Evolutionary conservation across 2,888 invertebrate species (phyloP).

Genomic region (Parochlus steinenii): DNA sequence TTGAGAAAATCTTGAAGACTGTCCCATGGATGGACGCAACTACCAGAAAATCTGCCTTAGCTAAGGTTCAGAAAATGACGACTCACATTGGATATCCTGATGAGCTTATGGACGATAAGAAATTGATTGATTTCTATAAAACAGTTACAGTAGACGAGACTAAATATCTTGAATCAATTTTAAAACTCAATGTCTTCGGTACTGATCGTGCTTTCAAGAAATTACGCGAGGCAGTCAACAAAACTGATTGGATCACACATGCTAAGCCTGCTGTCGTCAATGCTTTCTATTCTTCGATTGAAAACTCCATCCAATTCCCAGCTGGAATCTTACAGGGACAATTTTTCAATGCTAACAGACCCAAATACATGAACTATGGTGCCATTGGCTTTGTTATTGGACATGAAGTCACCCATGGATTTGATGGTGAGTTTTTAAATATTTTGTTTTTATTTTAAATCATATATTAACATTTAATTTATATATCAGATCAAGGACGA

Average conservation of each 20-base stretch:
- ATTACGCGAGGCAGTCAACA: slow-evolving; percentile 61
- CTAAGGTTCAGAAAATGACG: slow-evolving; percentile 67
- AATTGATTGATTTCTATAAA: slow-evolving; percentile 62
- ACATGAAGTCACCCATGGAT: slow-evolving; percentile 84
- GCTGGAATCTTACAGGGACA: slow-evolving; percentile 86
- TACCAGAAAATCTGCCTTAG: slow-evolving; percentile 58
- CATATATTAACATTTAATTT: slow-evolving; percentile 13
- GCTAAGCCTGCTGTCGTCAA: slow-evolving; percentile 73
- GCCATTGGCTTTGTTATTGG: slow-evolving; percentile 85
- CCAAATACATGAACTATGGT: slow-evolving; percentile 83
- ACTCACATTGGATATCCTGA: slow-evolving; percentile 87
- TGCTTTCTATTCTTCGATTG: slow-evolving; percentile 70
- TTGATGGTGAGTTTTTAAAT: slow-evolving; percentile 49
- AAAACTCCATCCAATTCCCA: slow-evolving; percentile 82
- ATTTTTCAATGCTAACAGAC: slow-evolving; percentile 77
- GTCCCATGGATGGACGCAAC: slow-evolving; percentile 88
- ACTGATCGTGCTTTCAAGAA: slow-evolving; percentile 63
- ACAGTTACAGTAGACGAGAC: slow-evolving; percentile 54
- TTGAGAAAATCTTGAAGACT: slow-evolving; percentile 57
- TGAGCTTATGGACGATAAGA: slow-evolving; percentile 66
- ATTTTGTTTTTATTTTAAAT: slow-evolving; percentile 6
- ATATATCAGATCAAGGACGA: slow-evolving; percentile 40
- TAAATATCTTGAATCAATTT: slow-evolving; percentile 55
- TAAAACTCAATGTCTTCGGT: slow-evolving; percentile 63
- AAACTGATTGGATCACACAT: slow-evolving; percentile 73